Base-by-base conservation (phyloP, 2,113 vertebrate species). In the Clinocottus analis region DNA sequence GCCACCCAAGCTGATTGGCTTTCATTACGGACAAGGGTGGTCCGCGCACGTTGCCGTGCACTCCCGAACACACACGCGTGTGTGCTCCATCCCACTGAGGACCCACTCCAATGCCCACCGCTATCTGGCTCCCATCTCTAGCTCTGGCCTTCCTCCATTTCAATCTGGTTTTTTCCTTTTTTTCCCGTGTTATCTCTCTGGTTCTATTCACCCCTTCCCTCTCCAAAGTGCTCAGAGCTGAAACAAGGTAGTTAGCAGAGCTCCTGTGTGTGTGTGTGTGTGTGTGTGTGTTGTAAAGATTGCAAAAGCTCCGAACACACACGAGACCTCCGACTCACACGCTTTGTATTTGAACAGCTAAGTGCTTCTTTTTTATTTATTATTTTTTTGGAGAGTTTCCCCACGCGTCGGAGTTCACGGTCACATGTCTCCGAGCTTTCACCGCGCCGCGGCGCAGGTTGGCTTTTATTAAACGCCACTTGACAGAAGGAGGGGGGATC, bases 1-100 rank as follows among this genome's bases (percentile, higher is more conserved):
- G 67, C 90, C 88, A 82, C 89, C 85, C 81, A 59, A 80, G 82
- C 89, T 91, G 88, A 93, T 91, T 90, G 92, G 87, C 90, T 92
- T 90, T 90, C 88, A 91, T 92, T 92, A 85, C 58, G 73, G 80
- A 84, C 79, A 68, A 78, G 84, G 88, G 87, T 87, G 82, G 78
- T 78, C 85, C 39, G 45, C 81, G 53, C 70, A 69, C 64, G 4
- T 27, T 0, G 23, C 35, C 2, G 16, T 73, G 74, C 62, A 73
- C 45, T 29, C 68, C 64, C 73, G 47, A 64, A 27, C 72, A 72
- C 3, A 41, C 77, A 79, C 64, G 43, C 33, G 4, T 33, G 33
- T 0, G 4, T 21, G 14, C 55, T 72, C 60, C 13, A 63, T 83
- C 71, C 86, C 81, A 72, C 61, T 27, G 80, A 87, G 80, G 86